Evolutionary conservation across 1,140 invertebrate genomes (phyloP), one percentile per base, ranked within the genome.

Genomic region (Pinna nobilis): DNA sequence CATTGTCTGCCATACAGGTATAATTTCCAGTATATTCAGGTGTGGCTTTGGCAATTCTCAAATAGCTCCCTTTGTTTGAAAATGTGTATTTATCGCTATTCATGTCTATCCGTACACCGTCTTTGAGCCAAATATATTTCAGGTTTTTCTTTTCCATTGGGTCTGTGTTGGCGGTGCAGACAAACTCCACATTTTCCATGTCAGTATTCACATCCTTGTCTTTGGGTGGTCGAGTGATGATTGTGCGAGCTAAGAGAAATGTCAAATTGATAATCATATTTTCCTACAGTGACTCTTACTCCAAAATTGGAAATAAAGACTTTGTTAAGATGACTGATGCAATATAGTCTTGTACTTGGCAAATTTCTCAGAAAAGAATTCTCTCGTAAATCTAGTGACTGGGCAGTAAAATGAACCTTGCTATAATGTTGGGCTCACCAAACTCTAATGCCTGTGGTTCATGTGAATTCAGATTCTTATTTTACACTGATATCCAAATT

Each of bases 1-100:
- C 70, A 74, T 82, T 82, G 35, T 63, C 59, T n/a, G 82, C 82
- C 28, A 80, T 32, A 70, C 82, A 84, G 5, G 80, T 84, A 51
- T 84, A 84, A 41, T 72, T 74, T 11, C 68, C 82, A 15, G 78
- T 78, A 53, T 84, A 78, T 51, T 70, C 74, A 49, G 76, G 77
- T 44, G 23, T 71, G 4, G 78, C 71, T 18, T 70, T n/a, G 3
- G 53, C 74, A 51, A 80, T 80, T 15, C 32, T 74, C 13, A 82
- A 64, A 4, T 53, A 33, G 4, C 67, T 18, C 35, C 44, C 18
- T 53, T 51, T 15, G 70, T 66, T 18, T 41, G 49, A 41, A 77
- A 55, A 32, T 55, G 57, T 0, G 50, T 49, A n/a, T 55, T 47
- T 47, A 39, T 55, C 15, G 33, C 9, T 18, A 0, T 35, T 20